Evolutionary conservation across 2,797 vertebrate species (phyloP).

Genomic region (Coranthus polyacanthus): DNA sequence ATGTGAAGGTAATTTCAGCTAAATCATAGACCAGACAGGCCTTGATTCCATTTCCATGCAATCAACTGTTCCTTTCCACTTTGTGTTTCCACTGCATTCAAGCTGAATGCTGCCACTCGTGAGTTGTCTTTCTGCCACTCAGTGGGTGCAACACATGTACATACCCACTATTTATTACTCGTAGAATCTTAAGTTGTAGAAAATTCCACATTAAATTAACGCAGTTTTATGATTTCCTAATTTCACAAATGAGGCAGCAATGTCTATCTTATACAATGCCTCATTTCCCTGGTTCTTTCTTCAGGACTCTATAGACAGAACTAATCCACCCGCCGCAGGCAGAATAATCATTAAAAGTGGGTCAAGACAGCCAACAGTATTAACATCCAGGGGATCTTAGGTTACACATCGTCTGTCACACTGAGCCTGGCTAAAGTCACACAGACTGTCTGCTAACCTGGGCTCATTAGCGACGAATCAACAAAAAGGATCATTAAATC

Average conservation of each 20-base stretch:
- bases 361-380: conserved; percentile 68
- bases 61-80: too few relatives aligned
- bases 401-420: conserved; percentile 73
- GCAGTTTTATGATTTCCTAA: conserved; percentile 34
- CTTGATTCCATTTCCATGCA: too few relatives aligned
- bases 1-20: too few relatives aligned
- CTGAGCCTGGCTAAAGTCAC: conserved; percentile 28
- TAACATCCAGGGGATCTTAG: conserved; percentile 70
- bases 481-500: not conserved
- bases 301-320: conserved; percentile 55
- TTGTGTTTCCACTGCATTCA: not conserved
- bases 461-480: conserved; percentile 31
- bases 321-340: conserved; percentile 68
- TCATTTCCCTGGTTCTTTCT: conserved; percentile 50
- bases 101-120: too few relatives aligned
- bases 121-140: too few relatives aligned
- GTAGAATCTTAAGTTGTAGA: conserved; percentile 17
- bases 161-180: too few relatives aligned
- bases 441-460: conserved; percentile 5
- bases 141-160: too few relatives aligned
- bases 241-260: conserved; percentile 32
- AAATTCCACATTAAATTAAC: conserved; percentile 27
- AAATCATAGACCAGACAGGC: too few relatives aligned
- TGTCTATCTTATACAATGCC: conserved; percentile 33
- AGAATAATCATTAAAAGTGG: conserved; percentile 79